These are phyloP conservation scores for Staurois parvus DNA, from an alignment of 2,797 vertebrate genomes.

Conservation along the genomic window DNA sequence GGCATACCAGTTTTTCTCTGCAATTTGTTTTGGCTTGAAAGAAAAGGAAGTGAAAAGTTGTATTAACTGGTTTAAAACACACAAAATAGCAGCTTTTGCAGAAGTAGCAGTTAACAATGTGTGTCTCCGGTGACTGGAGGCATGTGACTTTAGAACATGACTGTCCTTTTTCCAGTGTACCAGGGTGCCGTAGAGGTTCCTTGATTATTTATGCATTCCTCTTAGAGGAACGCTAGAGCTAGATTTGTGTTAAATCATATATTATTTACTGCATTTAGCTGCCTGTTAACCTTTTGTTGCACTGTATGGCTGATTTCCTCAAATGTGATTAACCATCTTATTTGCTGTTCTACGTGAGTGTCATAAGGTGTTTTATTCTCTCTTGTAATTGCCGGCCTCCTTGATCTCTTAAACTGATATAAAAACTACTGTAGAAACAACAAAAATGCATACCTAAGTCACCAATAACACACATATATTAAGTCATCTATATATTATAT, in stretches of 20 bases:
- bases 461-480: too few relatives aligned
- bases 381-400: not conserved
- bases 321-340: constrained; percentile 5
- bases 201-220: constrained; percentile 33
- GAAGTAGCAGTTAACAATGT: not conserved
- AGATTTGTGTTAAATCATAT: constrained; percentile 39
- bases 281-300: constrained; percentile 38
- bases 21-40: too few relatives aligned
- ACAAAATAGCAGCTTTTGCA: not conserved
- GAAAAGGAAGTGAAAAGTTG: too few relatives aligned
- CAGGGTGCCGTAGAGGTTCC: not conserved
- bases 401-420: not conserved
- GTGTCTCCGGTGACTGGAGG: not conserved
- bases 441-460: not conserved
- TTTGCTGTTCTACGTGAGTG: not conserved
- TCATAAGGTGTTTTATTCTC: not conserved
- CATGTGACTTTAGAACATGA: not conserved
- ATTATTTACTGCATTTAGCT: constrained; percentile 50
- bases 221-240: constrained; percentile 20
- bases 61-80: too few relatives aligned
- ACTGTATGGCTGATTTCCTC: not conserved
- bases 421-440: not conserved
- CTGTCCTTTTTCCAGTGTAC: constrained; percentile 1
- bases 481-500: not conserved
- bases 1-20: too few relatives aligned